Evolutionary conservation across 2,113 vertebrate species (phyloP).

Genomic region (Eptesicus fuscus): DNA sequence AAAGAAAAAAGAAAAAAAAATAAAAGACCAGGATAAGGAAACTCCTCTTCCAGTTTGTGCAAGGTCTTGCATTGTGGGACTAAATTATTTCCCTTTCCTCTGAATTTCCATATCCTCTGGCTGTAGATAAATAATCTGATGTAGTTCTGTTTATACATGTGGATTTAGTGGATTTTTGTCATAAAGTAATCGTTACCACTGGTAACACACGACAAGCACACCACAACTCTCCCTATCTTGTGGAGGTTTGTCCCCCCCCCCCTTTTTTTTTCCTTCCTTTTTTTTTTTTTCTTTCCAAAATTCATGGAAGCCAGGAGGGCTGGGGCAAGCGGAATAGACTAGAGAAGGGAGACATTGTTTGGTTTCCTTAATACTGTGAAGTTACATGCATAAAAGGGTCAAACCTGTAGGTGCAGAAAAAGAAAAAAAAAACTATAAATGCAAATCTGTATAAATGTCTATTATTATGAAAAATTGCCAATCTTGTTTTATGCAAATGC

Average conservation of each 20-base stretch:
- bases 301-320: conserved; percentile 75
- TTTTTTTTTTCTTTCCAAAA: conserved; percentile 73
- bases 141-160: conserved; percentile 82
- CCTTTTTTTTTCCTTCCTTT: conserved; percentile 32
- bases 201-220: conserved; percentile 85
- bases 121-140: conserved; percentile 78
- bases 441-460: conserved; percentile 89
- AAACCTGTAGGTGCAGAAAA: conserved; percentile 81
- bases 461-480: conserved; percentile 86
- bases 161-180: conserved; percentile 77
- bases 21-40: conserved; percentile 74
- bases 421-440: conserved; percentile 82
- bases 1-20: not conserved
- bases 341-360: conserved; percentile 76
- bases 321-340: conserved; percentile 75
- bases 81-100: conserved; percentile 82
- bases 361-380: conserved; percentile 88
- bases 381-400: conserved; percentile 83
- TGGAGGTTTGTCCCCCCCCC: not conserved
- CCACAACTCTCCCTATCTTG: conserved; percentile 68
- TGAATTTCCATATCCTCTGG: conserved; percentile 76
- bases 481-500: conserved; percentile 86
- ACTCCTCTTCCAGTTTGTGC: conserved; percentile 74
- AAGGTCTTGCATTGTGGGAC: conserved; percentile 73
- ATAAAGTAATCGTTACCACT: conserved; percentile 79